Evolutionary conservation across 2,113 vertebrate genomes (phyloP), one percentile per base, ranked within the genome.

Genomic region (Stegastes partitus): DNA sequence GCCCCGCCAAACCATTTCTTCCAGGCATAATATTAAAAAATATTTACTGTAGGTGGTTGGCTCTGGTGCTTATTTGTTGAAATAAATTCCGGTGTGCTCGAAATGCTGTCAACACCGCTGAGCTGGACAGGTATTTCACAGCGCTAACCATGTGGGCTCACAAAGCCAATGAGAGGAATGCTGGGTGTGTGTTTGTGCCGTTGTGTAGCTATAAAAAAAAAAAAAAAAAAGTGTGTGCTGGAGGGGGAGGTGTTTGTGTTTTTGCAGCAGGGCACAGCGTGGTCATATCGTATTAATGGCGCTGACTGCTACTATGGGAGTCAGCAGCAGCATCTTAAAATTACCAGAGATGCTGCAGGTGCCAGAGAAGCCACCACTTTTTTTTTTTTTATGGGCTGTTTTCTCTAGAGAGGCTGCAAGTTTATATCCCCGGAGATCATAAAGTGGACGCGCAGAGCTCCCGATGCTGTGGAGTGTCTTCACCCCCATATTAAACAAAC

Each of bases 281-380:
- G 85, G 79, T 57, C 21, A 58, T 88, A 77, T 83, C 82, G 54
- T 64, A 65, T 77, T 91, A 87, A 85, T 83, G 71, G 58, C 47
- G 10, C 31, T 47, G 70, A 65, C 79, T 79, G 62, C 70, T 71
- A 74, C 45, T 79, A 69, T 72, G 42, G 47, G 66, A 66, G 74
- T 77, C 44, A 0, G 4, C 57, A 72, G 74, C 49, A 39, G 66
- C 79, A 83, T 79, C 63, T 71, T 69, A 82, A 87, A 85, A 91
- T 78, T 28, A 62, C 57, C 70, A 69, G 77, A 49, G 64, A 59
- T 74, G 45, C 34, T 42, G 47, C 83, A 61, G 59, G 56, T 66
- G 78, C 56, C 54, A 47, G 18, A 49, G 44, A 50, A 69, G 65
- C 67, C 71, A 25, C 64, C 4, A 47, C 59, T 9, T 73, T 86